A percentile compares a stretch with the other conserved stretches of the same genome.
phyloP scores from a whole-genome alignment of 2,888 invertebrate genomes.

The Candidula unifasciata region DNA sequence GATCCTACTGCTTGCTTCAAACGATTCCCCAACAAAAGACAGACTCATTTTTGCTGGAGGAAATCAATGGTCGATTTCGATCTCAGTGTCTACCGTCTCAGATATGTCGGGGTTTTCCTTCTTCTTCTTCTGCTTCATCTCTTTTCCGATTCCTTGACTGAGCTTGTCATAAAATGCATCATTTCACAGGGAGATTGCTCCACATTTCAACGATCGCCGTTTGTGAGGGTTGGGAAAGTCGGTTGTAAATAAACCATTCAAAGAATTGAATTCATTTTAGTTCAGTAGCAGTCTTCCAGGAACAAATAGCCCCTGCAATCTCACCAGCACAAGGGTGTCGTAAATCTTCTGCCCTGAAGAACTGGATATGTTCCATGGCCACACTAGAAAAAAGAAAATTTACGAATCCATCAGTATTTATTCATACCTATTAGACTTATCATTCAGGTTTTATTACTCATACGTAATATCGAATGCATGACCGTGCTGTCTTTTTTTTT shows the following conservation, averaged over 20 bases:
- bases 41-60: conserved; percentile 3
- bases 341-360: background rate
- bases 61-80: conserved; percentile 9
- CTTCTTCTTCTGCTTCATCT: background rate
- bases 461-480: too few species aligned
- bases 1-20: conserved; percentile 22
- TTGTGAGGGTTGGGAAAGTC: background rate
- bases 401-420: too few species aligned
- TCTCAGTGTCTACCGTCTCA: background rate
- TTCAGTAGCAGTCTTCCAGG: background rate
- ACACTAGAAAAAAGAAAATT: too few species aligned
- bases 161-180: conserved; percentile 19
- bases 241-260: background rate
- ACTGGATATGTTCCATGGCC: too few species aligned
- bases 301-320: conserved; percentile 2
- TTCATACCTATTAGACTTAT: too few species aligned
- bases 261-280: conserved; percentile 12
- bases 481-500: too few species aligned
- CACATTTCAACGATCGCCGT: background rate
- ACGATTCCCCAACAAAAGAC: conserved; percentile 24
- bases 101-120: too few species aligned
- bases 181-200: background rate
- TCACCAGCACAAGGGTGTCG: background rate
- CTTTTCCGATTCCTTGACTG: background rate
- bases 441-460: too few species aligned